Evolutionary conservation across 2,888 invertebrate genomes (phyloP).

Genomic region (Cenopis cana): DNA sequence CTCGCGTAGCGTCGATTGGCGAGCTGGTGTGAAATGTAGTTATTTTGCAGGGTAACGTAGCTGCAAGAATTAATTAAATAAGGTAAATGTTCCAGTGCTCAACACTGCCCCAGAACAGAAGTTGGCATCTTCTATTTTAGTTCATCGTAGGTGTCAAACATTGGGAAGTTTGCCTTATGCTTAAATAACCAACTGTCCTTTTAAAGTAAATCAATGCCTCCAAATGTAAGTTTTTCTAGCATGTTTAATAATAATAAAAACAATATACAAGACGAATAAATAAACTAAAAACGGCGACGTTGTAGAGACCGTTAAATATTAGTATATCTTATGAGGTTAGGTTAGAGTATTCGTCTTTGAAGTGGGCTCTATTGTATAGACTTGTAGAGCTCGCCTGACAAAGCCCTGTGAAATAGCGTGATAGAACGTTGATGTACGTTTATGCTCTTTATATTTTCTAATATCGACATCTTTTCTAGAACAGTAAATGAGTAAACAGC

Average conservation of each 20-base stretch:
- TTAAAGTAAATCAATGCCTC: neutral
- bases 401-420: conserved; percentile 56
- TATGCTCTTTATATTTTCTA: conserved; percentile 8
- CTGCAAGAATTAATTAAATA: conserved; percentile 3
- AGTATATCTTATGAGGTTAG: conserved; percentile 50
- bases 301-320: conserved; percentile 46
- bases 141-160: too few species aligned
- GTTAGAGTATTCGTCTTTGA: conserved; percentile 49
- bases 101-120: neutral
- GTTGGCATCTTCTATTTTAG: too few species aligned
- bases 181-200: too few species aligned
- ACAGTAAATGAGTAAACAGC: too few species aligned
- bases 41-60: neutral
- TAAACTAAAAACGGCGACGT: neutral
- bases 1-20: conserved; percentile 2
- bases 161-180: too few species aligned
- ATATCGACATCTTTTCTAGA: conserved; percentile 20
- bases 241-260: neutral
- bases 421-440: conserved; percentile 44
- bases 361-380: conserved; percentile 69
- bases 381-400: conserved; percentile 62
- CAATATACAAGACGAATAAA: neutral
- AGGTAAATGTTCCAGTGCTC: too few species aligned
- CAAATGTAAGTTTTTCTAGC: neutral
- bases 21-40: conserved; percentile 16